Evolutionary conservation across 2,113 vertebrate species (phyloP).

Genomic region (Cinclus cinclus): DNA sequence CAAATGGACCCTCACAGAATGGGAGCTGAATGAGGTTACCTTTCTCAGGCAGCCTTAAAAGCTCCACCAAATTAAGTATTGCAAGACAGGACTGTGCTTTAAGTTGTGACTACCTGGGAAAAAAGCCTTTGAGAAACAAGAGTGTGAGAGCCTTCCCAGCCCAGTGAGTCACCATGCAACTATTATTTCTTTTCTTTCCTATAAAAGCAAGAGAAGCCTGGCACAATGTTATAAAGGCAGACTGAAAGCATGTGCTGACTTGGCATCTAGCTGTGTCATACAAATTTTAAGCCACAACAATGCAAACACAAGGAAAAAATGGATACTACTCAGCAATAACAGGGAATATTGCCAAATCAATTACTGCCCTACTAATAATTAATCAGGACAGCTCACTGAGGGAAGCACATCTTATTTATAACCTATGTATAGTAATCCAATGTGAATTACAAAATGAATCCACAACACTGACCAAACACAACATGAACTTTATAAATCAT

Average conservation of each 20-base stretch:
- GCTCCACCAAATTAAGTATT: background rate
- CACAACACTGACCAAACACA: background rate
- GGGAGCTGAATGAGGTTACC: background rate
- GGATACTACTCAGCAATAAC: conserved; percentile 20
- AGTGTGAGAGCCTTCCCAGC: background rate
- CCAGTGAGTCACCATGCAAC: conserved; percentile 5
- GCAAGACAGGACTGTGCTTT: background rate
- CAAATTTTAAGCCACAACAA: conserved; percentile 20
- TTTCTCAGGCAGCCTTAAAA: background rate
- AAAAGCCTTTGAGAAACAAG: background rate
- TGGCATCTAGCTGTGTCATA: background rate
- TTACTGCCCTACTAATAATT: conserved; percentile 16
- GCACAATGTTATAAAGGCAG: background rate
- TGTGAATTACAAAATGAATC: background rate
- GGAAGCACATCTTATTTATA: background rate
- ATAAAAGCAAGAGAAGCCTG: background rate
- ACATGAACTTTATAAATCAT: background rate
- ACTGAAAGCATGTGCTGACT: conserved; percentile 50
- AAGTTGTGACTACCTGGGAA: background rate
- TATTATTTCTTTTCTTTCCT: background rate
- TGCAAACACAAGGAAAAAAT: conserved; percentile 41
- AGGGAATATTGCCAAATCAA: conserved; percentile 50
- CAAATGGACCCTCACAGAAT: background rate
- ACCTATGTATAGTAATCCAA: background rate
- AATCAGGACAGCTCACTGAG: conserved; percentile 25